phyloP scores from a whole-genome alignment of 2,113 vertebrate genomes.

The Amblyopsis rosae region DNA sequence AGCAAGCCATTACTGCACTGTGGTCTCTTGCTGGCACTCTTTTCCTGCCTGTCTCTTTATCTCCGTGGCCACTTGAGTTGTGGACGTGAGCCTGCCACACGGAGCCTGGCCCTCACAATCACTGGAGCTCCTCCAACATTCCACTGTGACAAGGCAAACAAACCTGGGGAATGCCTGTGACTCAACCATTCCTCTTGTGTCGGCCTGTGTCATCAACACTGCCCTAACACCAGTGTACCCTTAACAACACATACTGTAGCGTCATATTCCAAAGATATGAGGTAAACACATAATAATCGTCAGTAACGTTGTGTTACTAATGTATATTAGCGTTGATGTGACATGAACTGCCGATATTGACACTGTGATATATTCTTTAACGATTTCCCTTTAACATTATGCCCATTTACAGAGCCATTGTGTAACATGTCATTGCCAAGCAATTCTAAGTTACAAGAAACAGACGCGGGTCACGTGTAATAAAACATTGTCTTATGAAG shows the following conservation, averaged over 20 bases:
- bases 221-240: slow-evolving; percentile 44
- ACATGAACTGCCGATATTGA: too few relatives aligned
- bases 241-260: slow-evolving; percentile 49
- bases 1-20: slow-evolving; percentile 4
- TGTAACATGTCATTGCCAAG: too few relatives aligned
- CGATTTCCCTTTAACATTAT: too few relatives aligned
- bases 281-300: not conserved
- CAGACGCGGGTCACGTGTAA: too few relatives aligned
- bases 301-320: too few relatives aligned
- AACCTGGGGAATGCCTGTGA: slow-evolving; percentile 62
- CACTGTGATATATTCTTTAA: too few relatives aligned
- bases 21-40: slow-evolving; percentile 49
- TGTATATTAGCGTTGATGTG: too few relatives aligned
- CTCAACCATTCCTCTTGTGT: slow-evolving; percentile 63
- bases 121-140: slow-evolving; percentile 75
- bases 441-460: too few relatives aligned
- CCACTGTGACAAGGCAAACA: slow-evolving; percentile 66
- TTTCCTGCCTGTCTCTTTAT: slow-evolving; percentile 54
- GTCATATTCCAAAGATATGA: not conserved
- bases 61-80: slow-evolving; percentile 61
- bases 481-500: too few relatives aligned
- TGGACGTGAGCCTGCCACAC: slow-evolving; percentile 61
- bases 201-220: slow-evolving; percentile 40
- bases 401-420: too few relatives aligned
- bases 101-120: slow-evolving; percentile 68